Evolutionary conservation across 2,888 invertebrate genomes (phyloP), one percentile per base, ranked within the genome.

Genomic region (Muschampia plurimacula): DNA sequence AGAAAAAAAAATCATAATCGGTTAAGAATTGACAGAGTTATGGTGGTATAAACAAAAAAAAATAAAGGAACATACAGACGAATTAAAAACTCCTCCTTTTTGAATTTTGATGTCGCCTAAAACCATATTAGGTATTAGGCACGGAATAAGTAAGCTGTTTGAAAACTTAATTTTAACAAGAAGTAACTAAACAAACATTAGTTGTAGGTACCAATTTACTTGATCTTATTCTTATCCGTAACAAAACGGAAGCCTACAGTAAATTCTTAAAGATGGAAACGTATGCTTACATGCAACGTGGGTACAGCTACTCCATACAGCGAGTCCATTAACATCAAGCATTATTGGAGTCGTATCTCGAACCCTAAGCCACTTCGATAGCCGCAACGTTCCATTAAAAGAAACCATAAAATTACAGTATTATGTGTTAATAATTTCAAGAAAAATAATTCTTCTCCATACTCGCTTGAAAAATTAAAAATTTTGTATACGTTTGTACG

Each of bases 351-450:
- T 85, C 84, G 82, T 90, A 89, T 90, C 89, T 87, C 84, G 84
- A 83, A 79, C 89, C 87, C 86, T 84, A 81, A 83, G 83, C 84
- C 84, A 84, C 84, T 85, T 83, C 82, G 89, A 92, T 90, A 88
- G 88, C 91, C 88, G 86, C 85, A 77, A 83, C 84, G 87, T 92
- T 92, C 91, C 92, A 93, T 93, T 93, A 93, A 91, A 91, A 91
- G 91, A 87, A 90, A 86, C 86, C 89, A 91, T 94, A 93, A 93
- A 94, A 90, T 91, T 87, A 89, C 91, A 91, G 92, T 92, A 94
- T 93, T 93, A 94, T 92, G 93, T 94, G 93, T 93, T 92, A 93
- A 93, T 93, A 93, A 92, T 91, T 93, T 90, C 85, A 86, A 90
- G 85, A 84, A 88, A 89, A 90, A 88, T 84, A 89, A 88, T 79